A percentile compares a stretch with the other conserved stretches of the same genome.
Conservation (phyloP, 1,140 invertebrate species). For the Drosophila erecta region DNA sequence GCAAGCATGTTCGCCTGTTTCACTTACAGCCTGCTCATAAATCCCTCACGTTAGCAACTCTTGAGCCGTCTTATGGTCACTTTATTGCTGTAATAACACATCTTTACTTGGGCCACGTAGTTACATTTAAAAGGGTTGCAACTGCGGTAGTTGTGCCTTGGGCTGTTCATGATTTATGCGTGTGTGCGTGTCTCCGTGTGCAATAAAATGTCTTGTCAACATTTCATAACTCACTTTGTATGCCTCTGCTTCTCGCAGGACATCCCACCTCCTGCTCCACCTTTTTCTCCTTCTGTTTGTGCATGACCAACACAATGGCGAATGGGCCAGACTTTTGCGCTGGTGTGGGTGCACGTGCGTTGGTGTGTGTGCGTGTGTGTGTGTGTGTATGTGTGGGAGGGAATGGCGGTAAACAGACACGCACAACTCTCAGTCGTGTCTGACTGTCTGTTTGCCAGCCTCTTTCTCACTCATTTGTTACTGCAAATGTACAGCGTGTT, state of each 20-base stretch:
- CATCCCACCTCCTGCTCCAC: neutral
- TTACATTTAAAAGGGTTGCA: slow-evolving; percentile 58
- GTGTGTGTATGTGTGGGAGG: slow-evolving; percentile 24
- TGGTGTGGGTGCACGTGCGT: neutral
- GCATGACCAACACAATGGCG: slow-evolving; percentile 68
- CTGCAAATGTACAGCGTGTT: slow-evolving; percentile 60
- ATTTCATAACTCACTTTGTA: slow-evolving; percentile 81
- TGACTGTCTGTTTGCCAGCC: slow-evolving; percentile 64
- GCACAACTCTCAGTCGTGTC: slow-evolving; percentile 12
- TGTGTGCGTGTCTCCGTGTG: slow-evolving; percentile 41
- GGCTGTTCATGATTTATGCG: slow-evolving; percentile 48
- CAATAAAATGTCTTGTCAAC: slow-evolving; percentile 83
- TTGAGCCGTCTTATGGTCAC: slow-evolving; percentile 45
- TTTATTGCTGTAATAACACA: slow-evolving; percentile 77
- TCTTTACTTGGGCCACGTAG: slow-evolving; percentile 54
- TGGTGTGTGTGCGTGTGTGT: neutral
- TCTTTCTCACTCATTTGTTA: slow-evolving; percentile 69
- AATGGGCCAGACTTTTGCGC: slow-evolving; percentile 43
- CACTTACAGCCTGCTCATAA: slow-evolving; percentile 14
- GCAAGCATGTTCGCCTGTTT: slow-evolving; percentile 24
- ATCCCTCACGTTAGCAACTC: slow-evolving; percentile 36
- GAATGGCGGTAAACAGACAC: slow-evolving; percentile 52
- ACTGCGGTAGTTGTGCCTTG: slow-evolving; percentile 41
- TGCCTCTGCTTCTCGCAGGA: slow-evolving; percentile 19
- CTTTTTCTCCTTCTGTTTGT: slow-evolving; percentile 52